Percentiles rank a stretch among this genome's conserved stretches.
These are phyloP conservation scores for Barnardius zonarius DNA, from an alignment of 2,113 vertebrate genomes.

Conservation along the genomic window DNA sequence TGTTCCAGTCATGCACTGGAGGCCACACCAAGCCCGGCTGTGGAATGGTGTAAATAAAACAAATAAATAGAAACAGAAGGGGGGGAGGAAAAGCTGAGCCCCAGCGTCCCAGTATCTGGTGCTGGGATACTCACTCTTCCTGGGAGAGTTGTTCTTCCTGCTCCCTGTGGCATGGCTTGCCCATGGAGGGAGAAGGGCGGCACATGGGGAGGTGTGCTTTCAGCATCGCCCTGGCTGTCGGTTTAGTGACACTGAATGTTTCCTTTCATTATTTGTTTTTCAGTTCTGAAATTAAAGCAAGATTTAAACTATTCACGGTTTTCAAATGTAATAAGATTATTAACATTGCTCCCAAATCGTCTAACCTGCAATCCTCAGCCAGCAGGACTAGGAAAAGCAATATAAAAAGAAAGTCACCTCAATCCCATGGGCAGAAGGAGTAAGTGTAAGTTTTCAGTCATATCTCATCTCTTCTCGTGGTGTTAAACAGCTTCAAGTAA, in stretches of 20 bases:
- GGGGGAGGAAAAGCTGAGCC: neutral
- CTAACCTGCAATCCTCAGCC: neutral
- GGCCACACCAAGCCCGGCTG: accelerated
- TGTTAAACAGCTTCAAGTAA: neutral
- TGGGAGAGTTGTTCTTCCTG: neutral
- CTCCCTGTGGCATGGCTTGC: neutral
- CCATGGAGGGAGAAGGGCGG: neutral
- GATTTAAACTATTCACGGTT: neutral
- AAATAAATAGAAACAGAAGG: accelerated
- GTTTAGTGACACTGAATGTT: neutral
- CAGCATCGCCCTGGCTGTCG: neutral
- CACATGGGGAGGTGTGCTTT: neutral
- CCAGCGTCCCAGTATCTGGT: accelerated
- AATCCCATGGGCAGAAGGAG: neutral
- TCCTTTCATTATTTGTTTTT: neutral
- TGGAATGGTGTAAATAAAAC: neutral
- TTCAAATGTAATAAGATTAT: neutral
- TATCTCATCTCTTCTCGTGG: neutral
- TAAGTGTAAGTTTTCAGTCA: neutral
- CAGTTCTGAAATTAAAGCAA: neutral
- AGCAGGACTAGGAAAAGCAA: neutral
- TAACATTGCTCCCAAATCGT: neutral
- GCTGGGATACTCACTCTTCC: accelerated
- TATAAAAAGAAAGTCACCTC: neutral
- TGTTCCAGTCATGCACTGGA: neutral